These are phyloP conservation scores for Latrodectus geometricus DNA, from an alignment of 1,140 invertebrate species.

Conservation along the genomic window DNA sequence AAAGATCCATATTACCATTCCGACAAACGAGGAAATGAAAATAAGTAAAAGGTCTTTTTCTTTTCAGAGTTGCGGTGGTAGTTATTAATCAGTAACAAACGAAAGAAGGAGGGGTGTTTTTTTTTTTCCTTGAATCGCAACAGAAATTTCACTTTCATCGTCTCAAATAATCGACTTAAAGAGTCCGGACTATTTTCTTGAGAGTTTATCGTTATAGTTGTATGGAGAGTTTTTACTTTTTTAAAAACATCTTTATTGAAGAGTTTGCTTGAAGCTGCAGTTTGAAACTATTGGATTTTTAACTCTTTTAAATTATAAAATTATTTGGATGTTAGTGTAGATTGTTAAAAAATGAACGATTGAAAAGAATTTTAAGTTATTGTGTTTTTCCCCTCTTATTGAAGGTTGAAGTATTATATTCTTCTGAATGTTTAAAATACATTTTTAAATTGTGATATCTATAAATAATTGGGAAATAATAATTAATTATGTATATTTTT, in stretches of 20 bases:
- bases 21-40: slow-evolving; percentile 21
- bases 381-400: no score
- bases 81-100: not conserved
- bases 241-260: not conserved
- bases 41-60: not conserved
- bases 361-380: no score
- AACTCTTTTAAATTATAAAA: no score
- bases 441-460: no score
- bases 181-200: not conserved
- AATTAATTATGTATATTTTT: no score
- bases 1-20: slow-evolving; percentile 21
- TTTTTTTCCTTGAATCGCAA: not conserved
- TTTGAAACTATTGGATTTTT: no score
- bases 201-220: not conserved
- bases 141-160: not conserved
- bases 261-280: no score
- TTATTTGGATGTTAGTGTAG: no score
- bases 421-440: no score
- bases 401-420: no score
- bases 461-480: no score
- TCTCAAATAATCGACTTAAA: not conserved
- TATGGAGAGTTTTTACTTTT: not conserved
- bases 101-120: not conserved
- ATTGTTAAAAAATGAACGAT: no score
- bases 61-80: not conserved